phyloP scores from a whole-genome alignment of 1,140 invertebrate genomes.

The Stenopsyche tienmushanensis region DNA sequence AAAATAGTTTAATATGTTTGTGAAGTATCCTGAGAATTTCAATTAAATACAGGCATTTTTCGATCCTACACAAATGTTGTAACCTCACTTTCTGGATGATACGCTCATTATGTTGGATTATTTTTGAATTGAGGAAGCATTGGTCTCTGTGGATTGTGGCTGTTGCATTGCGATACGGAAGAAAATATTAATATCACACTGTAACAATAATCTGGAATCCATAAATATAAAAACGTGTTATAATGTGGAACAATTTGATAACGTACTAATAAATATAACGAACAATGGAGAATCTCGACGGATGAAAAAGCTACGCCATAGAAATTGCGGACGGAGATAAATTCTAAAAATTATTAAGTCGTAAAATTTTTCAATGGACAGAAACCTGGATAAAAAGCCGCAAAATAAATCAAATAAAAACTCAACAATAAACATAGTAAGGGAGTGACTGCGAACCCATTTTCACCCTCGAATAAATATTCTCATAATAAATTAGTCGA shows the following conservation, averaged over 20 bases:
- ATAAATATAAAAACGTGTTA: background rate
- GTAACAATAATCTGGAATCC: background rate
- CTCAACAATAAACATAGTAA: conserved; percentile 12
- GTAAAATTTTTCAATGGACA: background rate
- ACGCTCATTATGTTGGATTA: too few relatives aligned
- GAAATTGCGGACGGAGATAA: too few relatives aligned
- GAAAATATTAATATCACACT: background rate
- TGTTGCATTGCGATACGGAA: background rate
- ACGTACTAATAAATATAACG: background rate
- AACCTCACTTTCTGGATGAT: too few relatives aligned
- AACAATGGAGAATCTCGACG: background rate
- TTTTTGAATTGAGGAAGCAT: too few relatives aligned
- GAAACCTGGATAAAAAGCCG: background rate
- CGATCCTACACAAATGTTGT: too few relatives aligned
- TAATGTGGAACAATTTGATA: background rate
- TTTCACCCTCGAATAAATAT: conserved; percentile 9
- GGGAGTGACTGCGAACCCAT: conserved; percentile 9
- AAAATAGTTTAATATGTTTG: too few relatives aligned
- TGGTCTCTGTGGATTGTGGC: too few relatives aligned
- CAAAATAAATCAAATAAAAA: conserved; percentile 15
- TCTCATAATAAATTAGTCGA: conserved; percentile 9
- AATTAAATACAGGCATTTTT: too few relatives aligned
- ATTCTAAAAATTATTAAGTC: background rate
- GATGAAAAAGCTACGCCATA: background rate
- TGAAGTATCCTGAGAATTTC: too few relatives aligned